Evolutionary conservation across 2,888 invertebrate species (phyloP), one percentile per base, ranked within the genome.

Genomic region (Tanytarsus gracilentus): DNA sequence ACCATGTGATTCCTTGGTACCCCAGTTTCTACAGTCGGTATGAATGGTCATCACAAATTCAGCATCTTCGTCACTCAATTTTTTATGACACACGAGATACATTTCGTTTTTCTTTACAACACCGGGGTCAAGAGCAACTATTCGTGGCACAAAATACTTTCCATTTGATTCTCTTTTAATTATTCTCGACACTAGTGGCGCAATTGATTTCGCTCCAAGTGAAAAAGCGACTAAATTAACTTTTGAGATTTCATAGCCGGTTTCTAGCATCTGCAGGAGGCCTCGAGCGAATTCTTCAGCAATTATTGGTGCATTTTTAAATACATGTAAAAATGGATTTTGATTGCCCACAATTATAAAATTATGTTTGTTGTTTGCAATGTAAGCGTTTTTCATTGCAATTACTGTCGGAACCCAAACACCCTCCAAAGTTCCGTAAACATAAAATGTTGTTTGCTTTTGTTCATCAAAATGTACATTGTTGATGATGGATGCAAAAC

Each of bases 371-470:
- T 26, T 26, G 26, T 49, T 49, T 23, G 23, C 25, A 9, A 25
- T 4, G 16, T 49, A 49, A 23, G 49, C 49, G 11, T 49, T 26
- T 49, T 26, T 49, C 4, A 49, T 21, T 4, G 40, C 40, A 7
- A 40, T 21, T 16, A 40, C 40, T 21, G 40, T 40, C 21, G 40
- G 40, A 7, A 40, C 40, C 40, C 40, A 40, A 18, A 40, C 9
- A 8, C 40, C 40, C 9, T 40, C 40, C 21, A 40, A 18, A 4
- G 40, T 40, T 26, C 49, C 49, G 11, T 49, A 49, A 49, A 49
- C 14, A 26, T 49, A 49, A 14, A 49, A 49, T n/a, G 26, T 26
- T 23, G 49, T 49, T 49, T n/a, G 49, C 14, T 49, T 49, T 4
- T 49, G 25, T 1, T 3, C 4, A 26, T 26, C 23, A 4, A 49